Conservation (phyloP, 2,888 invertebrate species). For the Cephus rjabovi region DNA sequence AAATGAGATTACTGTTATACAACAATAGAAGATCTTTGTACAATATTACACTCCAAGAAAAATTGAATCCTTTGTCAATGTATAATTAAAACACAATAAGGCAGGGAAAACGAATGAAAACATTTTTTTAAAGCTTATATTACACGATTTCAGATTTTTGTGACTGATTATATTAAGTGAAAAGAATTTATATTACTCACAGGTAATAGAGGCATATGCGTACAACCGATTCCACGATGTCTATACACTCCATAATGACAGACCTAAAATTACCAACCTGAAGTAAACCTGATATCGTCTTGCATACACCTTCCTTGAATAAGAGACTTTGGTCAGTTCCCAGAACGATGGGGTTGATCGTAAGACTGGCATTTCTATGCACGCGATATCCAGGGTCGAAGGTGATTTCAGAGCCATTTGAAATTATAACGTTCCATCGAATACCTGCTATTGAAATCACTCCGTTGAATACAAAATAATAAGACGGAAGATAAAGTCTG, state of each 20-base stretch:
- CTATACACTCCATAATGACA: background rate
- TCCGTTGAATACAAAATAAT: background rate
- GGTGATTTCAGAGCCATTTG: background rate
- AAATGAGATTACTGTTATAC: background rate
- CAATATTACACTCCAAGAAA: background rate
- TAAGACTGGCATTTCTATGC: background rate
- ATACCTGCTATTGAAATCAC: background rate
- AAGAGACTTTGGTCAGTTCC: background rate
- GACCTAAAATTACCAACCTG: background rate
- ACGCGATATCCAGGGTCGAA: background rate
- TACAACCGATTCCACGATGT: background rate
- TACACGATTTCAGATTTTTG: background rate
- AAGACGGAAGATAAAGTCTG: background rate
- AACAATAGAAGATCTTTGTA: background rate
- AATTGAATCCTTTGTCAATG: background rate
- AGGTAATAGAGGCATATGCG: background rate
- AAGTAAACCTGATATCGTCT: background rate
- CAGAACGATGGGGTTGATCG: background rate
- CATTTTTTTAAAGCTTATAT: background rate
- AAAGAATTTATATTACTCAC: background rate
- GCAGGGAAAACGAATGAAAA: background rate
- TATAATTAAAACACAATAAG: background rate
- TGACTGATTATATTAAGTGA: background rate
- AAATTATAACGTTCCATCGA: background rate
- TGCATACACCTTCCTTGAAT: background rate